Conservation (phyloP, 2,113 vertebrate species). For the Crotalus helleri region DNA sequence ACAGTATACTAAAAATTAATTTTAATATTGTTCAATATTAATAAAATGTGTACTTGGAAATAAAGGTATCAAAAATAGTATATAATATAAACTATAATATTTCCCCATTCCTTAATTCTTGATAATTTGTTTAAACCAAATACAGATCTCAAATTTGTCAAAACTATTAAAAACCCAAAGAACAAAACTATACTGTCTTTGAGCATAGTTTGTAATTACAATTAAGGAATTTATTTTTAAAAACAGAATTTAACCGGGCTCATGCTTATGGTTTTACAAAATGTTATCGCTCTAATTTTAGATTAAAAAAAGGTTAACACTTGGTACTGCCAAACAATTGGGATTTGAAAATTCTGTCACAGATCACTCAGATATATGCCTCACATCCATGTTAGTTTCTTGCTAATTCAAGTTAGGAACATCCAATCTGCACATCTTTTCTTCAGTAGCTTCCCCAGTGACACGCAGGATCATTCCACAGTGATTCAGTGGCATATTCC, state of each 20-base stretch:
- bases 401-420: background rate
- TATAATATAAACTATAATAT: background rate
- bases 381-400: background rate
- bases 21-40: background rate
- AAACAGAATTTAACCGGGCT: background rate
- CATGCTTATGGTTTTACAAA: background rate
- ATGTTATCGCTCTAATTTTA: background rate
- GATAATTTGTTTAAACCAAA: background rate
- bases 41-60: background rate
- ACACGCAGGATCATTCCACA: background rate
- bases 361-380: background rate
- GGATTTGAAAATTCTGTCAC: background rate
- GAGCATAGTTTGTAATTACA: background rate
- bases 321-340: background rate
- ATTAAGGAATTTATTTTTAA: background rate
- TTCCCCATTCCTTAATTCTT: background rate
- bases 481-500: background rate
- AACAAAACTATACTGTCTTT: background rate
- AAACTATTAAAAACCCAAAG: background rate
- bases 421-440: background rate
- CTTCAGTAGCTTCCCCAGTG: background rate
- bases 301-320: background rate
- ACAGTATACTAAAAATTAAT: background rate
- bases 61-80: background rate
- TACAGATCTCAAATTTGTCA: background rate